A percentile compares a stretch with the other conserved stretches of the same genome.
Evolutionary conservation across 2,113 vertebrate species (phyloP).

Genomic region (Montifringilla adamsi): DNA sequence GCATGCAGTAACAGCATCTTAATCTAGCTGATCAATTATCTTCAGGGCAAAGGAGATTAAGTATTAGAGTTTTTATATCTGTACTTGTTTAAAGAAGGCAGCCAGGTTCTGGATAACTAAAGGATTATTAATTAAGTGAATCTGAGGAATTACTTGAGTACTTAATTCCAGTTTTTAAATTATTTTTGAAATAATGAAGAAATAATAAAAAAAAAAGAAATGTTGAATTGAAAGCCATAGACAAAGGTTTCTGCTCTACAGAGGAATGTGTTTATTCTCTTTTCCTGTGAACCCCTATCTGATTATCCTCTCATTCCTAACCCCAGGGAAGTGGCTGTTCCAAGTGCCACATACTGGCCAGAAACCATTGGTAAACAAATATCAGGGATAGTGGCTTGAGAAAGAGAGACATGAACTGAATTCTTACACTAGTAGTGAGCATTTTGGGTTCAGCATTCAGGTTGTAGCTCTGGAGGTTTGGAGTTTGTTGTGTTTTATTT

Average conservation of each 20-base stretch:
- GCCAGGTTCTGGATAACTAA: not conserved
- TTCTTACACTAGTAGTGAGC: not conserved
- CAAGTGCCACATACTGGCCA: not conserved
- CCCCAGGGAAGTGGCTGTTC: not conserved
- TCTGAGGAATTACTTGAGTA: not conserved
- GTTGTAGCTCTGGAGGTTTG: not conserved
- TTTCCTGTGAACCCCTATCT: not conserved
- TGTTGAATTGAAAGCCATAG: not conserved
- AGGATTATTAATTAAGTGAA: not conserved
- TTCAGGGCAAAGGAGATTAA: not conserved
- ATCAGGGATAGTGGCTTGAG: not conserved
- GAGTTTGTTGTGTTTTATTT: not conserved
- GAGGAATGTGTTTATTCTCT: not conserved
- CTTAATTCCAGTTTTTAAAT: not conserved
- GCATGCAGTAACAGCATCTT: not conserved
- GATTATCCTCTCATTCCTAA: not conserved
- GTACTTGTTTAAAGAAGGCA: not conserved
- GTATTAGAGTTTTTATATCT: not conserved
- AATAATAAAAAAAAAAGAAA: not conserved
- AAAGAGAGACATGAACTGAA: not conserved
- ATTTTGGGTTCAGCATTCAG: not conserved
- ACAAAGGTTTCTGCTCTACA: not conserved
- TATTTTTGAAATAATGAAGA: not conserved
- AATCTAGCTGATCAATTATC: not conserved
- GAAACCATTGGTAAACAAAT: not conserved